Percentiles rank a stretch among this genome's conserved stretches.
Conservation (phyloP, 2,797 vertebrate genomes). For the Platyrinchus mystaceus region DNA sequence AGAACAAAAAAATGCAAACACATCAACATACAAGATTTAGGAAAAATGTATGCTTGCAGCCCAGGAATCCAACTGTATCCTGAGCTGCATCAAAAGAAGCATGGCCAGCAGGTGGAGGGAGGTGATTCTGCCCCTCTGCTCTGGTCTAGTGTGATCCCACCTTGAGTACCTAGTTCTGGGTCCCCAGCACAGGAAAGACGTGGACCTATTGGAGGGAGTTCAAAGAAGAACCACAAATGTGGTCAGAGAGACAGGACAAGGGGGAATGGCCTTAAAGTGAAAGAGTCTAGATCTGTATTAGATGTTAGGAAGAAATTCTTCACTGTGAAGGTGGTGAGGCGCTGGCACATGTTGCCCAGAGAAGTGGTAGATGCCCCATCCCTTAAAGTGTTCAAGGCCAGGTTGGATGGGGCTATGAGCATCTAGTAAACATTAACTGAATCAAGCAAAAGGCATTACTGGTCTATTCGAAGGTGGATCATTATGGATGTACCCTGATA, state of each 20-base stretch:
- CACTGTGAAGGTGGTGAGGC: not conserved
- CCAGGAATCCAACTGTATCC: not conserved
- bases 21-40: not conserved
- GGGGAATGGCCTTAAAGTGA: not conserved
- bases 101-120: not conserved
- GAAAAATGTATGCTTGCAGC: not conserved
- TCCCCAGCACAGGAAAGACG: not conserved
- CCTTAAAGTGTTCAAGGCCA: not conserved
- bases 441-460: not conserved
- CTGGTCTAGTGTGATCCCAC: not conserved
- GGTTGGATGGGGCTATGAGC: not conserved
- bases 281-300: not conserved
- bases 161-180: not conserved
- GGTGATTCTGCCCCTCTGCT: not conserved
- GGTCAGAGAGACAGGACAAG: not conserved
- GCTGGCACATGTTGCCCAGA: fast-evolving
- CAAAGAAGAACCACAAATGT: not conserved
- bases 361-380: not conserved
- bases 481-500: not conserved
- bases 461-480: not conserved
- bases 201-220: not conserved
- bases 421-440: not conserved
- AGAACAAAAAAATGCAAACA: not conserved
- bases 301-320: not conserved
- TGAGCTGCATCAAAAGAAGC: not conserved